A percentile compares a stretch with the other conserved stretches of the same genome.
phyloP scores from a whole-genome alignment of 1,140 invertebrate genomes.

The Ctenoplectra terminalis region DNA sequence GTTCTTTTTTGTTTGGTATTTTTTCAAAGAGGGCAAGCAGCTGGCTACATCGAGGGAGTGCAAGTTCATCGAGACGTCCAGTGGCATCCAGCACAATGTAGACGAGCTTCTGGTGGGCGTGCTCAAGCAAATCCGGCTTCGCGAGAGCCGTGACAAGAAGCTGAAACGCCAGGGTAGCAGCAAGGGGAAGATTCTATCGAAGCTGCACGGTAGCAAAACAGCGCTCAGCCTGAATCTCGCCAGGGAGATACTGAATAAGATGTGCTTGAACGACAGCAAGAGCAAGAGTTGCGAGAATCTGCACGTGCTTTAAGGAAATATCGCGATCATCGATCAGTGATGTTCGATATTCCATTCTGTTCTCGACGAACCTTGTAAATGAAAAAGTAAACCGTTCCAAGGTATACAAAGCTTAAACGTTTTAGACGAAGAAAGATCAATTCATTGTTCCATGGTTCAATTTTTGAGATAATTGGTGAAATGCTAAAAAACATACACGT shows the following conservation, averaged over 20 bases:
- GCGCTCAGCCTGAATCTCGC: slow-evolving; percentile 90
- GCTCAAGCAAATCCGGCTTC: slow-evolving; percentile 91
- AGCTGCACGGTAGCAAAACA: slow-evolving; percentile 86
- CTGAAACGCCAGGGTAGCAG: slow-evolving; percentile 81
- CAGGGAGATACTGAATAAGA: slow-evolving; percentile 91
- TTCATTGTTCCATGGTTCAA: too few relatives aligned
- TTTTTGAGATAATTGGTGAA: too few relatives aligned
- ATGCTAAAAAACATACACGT: too few relatives aligned
- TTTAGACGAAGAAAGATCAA: too few relatives aligned
- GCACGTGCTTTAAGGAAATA: slow-evolving; percentile 89
- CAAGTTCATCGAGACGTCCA: slow-evolving; percentile 96
- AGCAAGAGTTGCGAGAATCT: slow-evolving; percentile 96
- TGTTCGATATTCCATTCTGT: not conserved
- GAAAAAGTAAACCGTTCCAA: too few relatives aligned
- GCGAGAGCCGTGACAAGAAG: slow-evolving; percentile 88
- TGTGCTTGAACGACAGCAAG: slow-evolving; percentile 93
- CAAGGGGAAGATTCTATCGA: slow-evolving; percentile 83
- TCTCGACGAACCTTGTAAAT: not conserved
- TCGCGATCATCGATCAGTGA: not conserved
- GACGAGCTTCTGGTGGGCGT: slow-evolving; percentile 95
- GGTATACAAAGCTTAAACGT: too few relatives aligned
- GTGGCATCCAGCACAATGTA: slow-evolving; percentile 95
- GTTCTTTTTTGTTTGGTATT: not conserved
- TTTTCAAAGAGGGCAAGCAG: slow-evolving; percentile 90
- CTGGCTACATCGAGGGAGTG: slow-evolving; percentile 93